phyloP scores from a whole-genome alignment of 2,888 invertebrate species.

The Pachymerium ferrugineum region DNA sequence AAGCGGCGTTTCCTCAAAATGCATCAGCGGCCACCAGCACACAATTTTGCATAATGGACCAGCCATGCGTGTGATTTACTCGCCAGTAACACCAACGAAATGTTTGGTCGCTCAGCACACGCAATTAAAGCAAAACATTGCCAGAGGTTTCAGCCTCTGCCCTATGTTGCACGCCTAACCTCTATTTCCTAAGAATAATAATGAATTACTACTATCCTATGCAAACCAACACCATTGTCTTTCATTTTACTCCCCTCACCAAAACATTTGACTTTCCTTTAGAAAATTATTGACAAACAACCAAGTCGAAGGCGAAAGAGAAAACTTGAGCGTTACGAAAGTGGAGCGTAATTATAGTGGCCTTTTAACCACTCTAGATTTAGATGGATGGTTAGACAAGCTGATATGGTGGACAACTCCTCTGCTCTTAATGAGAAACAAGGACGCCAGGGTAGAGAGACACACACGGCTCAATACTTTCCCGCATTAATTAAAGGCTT shows the following conservation, averaged over 20 bases:
- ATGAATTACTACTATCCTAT: not conserved
- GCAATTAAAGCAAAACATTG: constrained; percentile 22
- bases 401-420: constrained; percentile 11
- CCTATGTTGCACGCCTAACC: not conserved
- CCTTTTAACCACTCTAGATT: not conserved
- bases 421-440: constrained; percentile 7
- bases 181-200: not conserved
- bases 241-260: no score
- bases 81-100: constrained; percentile 26
- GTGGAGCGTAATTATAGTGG: not conserved
- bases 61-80: constrained; percentile 29
- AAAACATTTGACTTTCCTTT: no score
- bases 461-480: constrained; percentile 22
- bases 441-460: constrained; percentile 7
- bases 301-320: no score
- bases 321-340: not conserved
- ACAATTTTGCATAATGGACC: constrained; percentile 29
- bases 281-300: no score
- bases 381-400: constrained; percentile 8
- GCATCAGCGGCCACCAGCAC: constrained; percentile 23
- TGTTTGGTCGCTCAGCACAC: constrained; percentile 3
- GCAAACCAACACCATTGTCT: no score
- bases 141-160: constrained; percentile 24
- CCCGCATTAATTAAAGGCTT: constrained; percentile 8
- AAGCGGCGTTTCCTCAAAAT: constrained; percentile 27